Evolutionary conservation across 1,140 invertebrate species (phyloP), one percentile per base, ranked within the genome.

Genomic region (Meloidogyne floridensis): DNA sequence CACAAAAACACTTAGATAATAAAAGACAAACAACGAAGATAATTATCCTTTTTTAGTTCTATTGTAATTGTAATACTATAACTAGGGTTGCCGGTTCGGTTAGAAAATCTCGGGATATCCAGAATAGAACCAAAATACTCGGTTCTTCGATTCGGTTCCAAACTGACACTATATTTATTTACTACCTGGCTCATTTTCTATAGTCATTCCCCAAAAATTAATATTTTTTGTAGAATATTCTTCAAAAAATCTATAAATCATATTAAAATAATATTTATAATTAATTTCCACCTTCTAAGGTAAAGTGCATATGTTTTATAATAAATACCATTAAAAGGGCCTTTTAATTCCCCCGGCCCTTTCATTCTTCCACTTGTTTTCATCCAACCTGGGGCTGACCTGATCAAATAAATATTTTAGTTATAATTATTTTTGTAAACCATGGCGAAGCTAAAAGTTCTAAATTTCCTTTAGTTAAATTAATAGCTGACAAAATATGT

Each of bases 331-430:
- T 91, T 91, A 20, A 91, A 86, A 75, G 88, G 91, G 2, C 91
- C 90, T 83, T 93, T 93, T 0, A 97, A 88, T 32, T 84, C 84
- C 1, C 93, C 93, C 32, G 89, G 86, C 11, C 92, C 92, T 80
- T 90, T 91, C 84, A 86, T 84, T 75, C 90, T 90, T 42, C 93
- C 91, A 86, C 94, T 95, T 0, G 93, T 94, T 91, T 98, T 98
- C 95, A 98, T 97, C 95, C 95, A 98, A 6, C 91, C 90, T 0
- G 96, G 96, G 0, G 95, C 92, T 77, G 93, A 94, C 96, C 96
- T 92, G 90, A 0, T 93, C 0, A 93, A 82, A 94, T 93, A 93
- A 94, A 86, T 3, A 85, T 54, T 11, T 42, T 65, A 32, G 2
- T 32, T 32, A 43, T 43, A 18, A 69, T 70, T 42, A 20, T 47